Conservation (phyloP, 2,113 vertebrate species). For the Stegastes partitus region DNA sequence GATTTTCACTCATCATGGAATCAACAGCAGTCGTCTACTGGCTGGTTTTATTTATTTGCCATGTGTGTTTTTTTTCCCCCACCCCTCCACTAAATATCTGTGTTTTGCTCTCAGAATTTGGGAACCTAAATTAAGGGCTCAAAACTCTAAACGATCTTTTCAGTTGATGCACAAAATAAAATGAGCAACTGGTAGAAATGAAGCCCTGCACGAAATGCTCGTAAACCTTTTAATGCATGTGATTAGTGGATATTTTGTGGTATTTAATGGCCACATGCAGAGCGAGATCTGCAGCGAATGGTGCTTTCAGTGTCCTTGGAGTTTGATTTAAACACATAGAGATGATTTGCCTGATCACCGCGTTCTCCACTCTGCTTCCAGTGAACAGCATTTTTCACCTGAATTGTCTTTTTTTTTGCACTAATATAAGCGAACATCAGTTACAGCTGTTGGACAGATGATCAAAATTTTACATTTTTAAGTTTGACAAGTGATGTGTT, state of each 20-base stretch:
- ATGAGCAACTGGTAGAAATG: constrained; percentile 46
- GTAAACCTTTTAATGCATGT: constrained; percentile 54
- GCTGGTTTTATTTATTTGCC: neutral
- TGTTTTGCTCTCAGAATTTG: neutral
- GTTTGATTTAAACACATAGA: constrained; percentile 33
- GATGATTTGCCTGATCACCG: constrained; percentile 8
- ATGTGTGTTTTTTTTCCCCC: neutral
- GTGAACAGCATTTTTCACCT: neutral
- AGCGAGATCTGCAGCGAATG: constrained; percentile 36
- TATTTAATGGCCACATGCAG: constrained; percentile 45
- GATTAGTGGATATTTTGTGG: constrained; percentile 52
- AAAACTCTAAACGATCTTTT: constrained; percentile 29
- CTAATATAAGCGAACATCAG: neutral
- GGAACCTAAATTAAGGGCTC: constrained; percentile 16
- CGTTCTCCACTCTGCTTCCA: neutral
- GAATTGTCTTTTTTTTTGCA: neutral
- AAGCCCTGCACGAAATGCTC: constrained; percentile 44
- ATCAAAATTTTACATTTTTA: neutral
- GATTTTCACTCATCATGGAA: constrained; percentile 48
- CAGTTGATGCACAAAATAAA: constrained; percentile 41
- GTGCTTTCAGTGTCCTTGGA: constrained; percentile 5
- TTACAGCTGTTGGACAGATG: neutral
- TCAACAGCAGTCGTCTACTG: constrained; percentile 8
- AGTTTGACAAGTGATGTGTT: neutral
- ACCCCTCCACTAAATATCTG: neutral